Conservation (phyloP, 2,797 vertebrate genomes). For the Margarornis squamiger region DNA sequence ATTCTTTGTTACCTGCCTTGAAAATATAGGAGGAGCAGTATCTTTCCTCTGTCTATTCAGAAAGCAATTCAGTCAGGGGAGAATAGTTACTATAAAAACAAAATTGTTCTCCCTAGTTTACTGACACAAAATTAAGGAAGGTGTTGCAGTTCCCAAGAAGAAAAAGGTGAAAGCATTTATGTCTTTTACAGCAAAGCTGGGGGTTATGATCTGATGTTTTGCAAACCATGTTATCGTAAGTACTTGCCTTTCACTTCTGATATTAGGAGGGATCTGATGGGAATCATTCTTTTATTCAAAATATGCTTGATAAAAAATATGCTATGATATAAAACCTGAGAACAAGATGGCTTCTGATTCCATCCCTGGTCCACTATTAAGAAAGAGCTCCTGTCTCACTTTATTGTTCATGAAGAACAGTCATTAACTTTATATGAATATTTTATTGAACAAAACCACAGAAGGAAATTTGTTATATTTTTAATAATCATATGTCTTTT, state of each 20-base stretch:
- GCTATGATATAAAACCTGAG: neutral
- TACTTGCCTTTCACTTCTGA: neutral
- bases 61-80: neutral
- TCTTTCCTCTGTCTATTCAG: neutral
- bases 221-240: neutral
- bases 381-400: neutral
- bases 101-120: neutral
- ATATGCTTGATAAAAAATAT: neutral
- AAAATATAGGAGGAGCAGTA: neutral
- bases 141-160: neutral
- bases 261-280: neutral
- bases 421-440: neutral
- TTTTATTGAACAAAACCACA: neutral
- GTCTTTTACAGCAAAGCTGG: neutral
- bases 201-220: neutral
- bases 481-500: neutral
- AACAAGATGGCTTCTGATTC: neutral
- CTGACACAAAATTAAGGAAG: neutral
- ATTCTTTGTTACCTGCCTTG: neutral
- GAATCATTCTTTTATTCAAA: neutral
- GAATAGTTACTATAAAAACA: neutral
- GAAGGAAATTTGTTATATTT: neutral
- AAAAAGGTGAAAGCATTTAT: neutral
- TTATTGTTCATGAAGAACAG: neutral
- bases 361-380: neutral